Base-by-base conservation (phyloP, 2,797 vertebrate species). In the Cirrhinus molitorella region DNA sequence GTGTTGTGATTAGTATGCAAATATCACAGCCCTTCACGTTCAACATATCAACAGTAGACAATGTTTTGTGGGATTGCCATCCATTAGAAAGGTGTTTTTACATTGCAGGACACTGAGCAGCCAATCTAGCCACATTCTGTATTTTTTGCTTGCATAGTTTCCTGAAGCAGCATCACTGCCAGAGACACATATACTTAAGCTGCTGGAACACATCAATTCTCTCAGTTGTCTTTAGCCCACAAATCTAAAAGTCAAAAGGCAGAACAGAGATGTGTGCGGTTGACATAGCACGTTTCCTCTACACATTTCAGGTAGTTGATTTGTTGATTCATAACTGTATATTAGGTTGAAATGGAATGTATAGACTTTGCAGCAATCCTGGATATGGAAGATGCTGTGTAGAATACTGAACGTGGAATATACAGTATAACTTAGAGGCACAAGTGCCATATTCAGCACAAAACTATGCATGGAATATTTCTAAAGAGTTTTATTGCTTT, bases 401-500 rank as follows among this genome's bases (percentile, higher is more conserved):
- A 89, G 85, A 86, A 65, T 78, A 77, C 74, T 31, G 63, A 83
- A 59, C 75, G 57, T 17, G 72, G 84, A 55, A 85, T 84, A 47
- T 82, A 43, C 40, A 43, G 40, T 43, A n/a, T n/a, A 84, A 86
- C 47, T 73, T 89, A 88, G 85, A 90, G 89, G 90, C 85, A 89
- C 88, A 89, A 76, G 80, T 81, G 87, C 76, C 67, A 57, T 75
- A 85, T 87, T 66, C 37, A 86, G 85, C 89, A 89, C 89, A 88
- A 83, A 91, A 87, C 91, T 92, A 91, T 91, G 91, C 91, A 92
- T 92, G 91, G 83, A 76, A 88, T 87, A 88, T 91, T 90, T 88
- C 81, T 89, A 81, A 85, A 86, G 45, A 68, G 77, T 80, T 88
- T 84, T 83, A 84, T 67, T 84, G 84, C 84, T 86, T 90, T 85